phyloP scores from a whole-genome alignment of 2,888 invertebrate species.

The Epsilonema sp. region DNA sequence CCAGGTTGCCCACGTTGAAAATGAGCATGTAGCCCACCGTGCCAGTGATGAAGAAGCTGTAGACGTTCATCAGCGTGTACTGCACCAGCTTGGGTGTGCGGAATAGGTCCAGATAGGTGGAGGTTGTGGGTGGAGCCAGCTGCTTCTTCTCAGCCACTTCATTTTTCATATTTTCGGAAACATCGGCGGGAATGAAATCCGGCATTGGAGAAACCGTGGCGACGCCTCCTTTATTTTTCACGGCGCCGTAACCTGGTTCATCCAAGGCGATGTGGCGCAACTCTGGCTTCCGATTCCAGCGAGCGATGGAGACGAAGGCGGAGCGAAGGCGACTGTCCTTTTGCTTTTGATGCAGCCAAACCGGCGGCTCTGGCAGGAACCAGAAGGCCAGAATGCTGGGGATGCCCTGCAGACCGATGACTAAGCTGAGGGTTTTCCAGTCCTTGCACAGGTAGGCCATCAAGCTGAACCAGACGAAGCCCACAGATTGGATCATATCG shows the following conservation, averaged over 20 bases:
- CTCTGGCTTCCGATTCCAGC: too few species aligned
- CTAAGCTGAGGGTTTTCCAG: not conserved
- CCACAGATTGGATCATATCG: slow-evolving; percentile 2
- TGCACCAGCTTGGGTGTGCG: not conserved
- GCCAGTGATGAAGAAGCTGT: slow-evolving; percentile 4
- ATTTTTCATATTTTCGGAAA: too few species aligned
- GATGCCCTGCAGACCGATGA: not conserved
- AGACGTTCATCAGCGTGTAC: not conserved
- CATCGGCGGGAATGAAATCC: too few species aligned
- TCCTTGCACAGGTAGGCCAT: slow-evolving; percentile 1
- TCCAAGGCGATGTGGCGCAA: too few species aligned
- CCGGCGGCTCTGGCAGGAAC: not conserved
- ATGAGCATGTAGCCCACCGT: slow-evolving; percentile 2
- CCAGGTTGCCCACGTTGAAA: slow-evolving; percentile 5
- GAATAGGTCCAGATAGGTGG: slow-evolving; percentile 1
- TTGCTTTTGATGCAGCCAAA: not conserved
- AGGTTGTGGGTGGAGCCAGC: too few species aligned
- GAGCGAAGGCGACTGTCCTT: too few species aligned
- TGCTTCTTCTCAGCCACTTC: too few species aligned
- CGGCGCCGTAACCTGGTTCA: too few species aligned
- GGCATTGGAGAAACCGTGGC: too few species aligned
- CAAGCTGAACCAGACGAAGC: slow-evolving; percentile 2
- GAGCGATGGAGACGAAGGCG: too few species aligned
- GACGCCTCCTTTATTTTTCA: too few species aligned
- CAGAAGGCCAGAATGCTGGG: not conserved